Evolutionary conservation across 2,797 vertebrate species (phyloP).

Genomic region (Nannoperca australis): DNA sequence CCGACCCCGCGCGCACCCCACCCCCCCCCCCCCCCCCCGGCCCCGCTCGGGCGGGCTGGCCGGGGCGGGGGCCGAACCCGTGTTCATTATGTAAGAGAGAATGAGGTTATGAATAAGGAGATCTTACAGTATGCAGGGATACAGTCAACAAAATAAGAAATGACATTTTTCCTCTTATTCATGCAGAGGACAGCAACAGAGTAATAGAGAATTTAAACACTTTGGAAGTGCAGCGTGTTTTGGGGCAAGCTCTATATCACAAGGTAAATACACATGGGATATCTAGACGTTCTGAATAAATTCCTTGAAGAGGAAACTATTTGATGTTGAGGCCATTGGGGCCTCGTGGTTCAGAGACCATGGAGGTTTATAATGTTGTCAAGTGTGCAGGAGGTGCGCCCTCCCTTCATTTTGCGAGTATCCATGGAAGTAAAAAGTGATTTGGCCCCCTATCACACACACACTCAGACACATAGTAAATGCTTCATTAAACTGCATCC

Average conservation of each 20-base stretch:
- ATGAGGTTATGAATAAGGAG: slow-evolving; percentile 67
- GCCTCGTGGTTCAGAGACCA: slow-evolving; percentile 58
- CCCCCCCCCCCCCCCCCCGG: no score
- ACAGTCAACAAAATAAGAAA: slow-evolving; percentile 59
- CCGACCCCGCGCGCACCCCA: no score
- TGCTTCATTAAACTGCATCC: slow-evolving; percentile 76
- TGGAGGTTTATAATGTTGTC: slow-evolving; percentile 67
- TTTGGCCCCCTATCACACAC: slow-evolving; percentile 25
- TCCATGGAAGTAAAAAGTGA: slow-evolving; percentile 49
- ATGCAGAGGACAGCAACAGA: slow-evolving; percentile 66
- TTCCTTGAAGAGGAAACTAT: slow-evolving; percentile 69
- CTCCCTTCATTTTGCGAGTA: slow-evolving; percentile 42
- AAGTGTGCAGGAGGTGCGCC: slow-evolving; percentile 62
- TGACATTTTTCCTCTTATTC: slow-evolving; percentile 61
- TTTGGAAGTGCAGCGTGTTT: slow-evolving; percentile 58
- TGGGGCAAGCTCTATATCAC: slow-evolving; percentile 36
- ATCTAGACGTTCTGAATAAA: slow-evolving; percentile 66
- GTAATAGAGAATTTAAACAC: slow-evolving; percentile 54
- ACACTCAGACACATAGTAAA: slow-evolving; percentile 35
- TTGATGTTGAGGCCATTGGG: slow-evolving; percentile 72
- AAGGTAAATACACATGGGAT: slow-evolving; percentile 53
- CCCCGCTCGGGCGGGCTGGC: no score
- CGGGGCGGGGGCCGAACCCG: no score
- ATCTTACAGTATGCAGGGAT: slow-evolving; percentile 54
- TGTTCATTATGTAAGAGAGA: slow-evolving; percentile 54